Base-by-base conservation (phyloP, 2,888 invertebrate genomes). In the Andrena bicolor region DNA sequence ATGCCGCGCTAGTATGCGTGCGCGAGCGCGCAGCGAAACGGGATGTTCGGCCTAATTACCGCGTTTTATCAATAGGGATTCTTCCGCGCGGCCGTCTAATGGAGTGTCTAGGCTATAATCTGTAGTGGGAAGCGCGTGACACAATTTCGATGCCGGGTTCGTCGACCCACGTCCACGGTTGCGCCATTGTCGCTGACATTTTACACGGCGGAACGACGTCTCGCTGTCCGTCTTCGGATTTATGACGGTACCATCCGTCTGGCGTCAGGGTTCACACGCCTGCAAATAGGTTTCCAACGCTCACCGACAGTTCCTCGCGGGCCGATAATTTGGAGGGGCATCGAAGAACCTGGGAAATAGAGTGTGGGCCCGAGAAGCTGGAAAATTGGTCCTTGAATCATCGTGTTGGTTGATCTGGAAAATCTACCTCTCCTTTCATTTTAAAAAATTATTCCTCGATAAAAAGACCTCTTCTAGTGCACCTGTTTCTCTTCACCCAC, bases 61-160 rank as follows among this genome's bases (percentile, higher is more conserved):
- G 77, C 80, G 86, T 89, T 89, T 88, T 85, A 80, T 86, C 87
- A 85, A 87, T 87, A 89, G 85, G 88, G 88, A 89, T 88, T 88
- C 87, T 85, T 79, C 84, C 84, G 82, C 69, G 69, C 76, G 73
- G 32, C 64, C 76, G 80, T 86, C 80, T 85, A 86, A 82, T 81
- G 81, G 76, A 77, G 71, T 71, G 85, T 88, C 86, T 85, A 84
- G 84, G 84, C 81, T 80, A 69, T 78, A 78, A 85, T 84, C 84
- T 82, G 78, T 84, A 84, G 84, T 75, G 80, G 86, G 84, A 80
- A 82, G 82, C 84, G 75, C 78, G 76, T 82, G 84, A 86, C 84
- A 86, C 86, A 76, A 84, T 85, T 86, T 86, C 84, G 79, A 85
- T 68, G 80, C 74, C 72, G 78, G 77, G 86, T 86, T 86, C 85